Evolutionary conservation across 37 sponge, comb jelly and placozoan genomes (phyloP), one percentile per base, ranked within the genome.

Genomic region (Oopsacas minuta): DNA sequence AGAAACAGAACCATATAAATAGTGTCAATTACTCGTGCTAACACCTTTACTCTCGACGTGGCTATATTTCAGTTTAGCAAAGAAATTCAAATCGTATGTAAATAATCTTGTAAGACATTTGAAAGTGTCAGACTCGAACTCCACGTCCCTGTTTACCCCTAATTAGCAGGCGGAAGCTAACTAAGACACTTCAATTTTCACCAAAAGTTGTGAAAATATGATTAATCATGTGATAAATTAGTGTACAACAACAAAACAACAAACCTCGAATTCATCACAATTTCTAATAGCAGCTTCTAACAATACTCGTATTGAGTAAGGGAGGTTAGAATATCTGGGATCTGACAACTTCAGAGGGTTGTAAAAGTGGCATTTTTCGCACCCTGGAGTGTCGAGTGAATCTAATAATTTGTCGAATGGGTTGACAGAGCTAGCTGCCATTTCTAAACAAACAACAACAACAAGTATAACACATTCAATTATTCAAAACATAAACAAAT

Each of bases 201-300:
- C n/a, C n/a, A n/a, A n/a, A n/a, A n/a, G n/a, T n/a, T n/a, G n/a
- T n/a, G n/a, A n/a, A n/a, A n/a, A n/a, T n/a, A n/a, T n/a, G n/a
- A n/a, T n/a, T n/a, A n/a, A n/a, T n/a, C n/a, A n/a, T n/a, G n/a
- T n/a, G n/a, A n/a, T n/a, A n/a, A n/a, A n/a, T n/a, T n/a, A n/a
- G n/a, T n/a, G n/a, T n/a, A n/a, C n/a, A n/a, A n/a, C n/a, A 32
- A 61, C 7, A 61, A 3, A 25, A 25, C 30, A n/a, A 61, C 75
- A 25, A n/a, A 61, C 75, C 28, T 86, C 85, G 82, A 91, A 94
- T 30, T 85, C 83, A 85, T 94, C 94, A 38, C 94, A 94, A 81
- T 91, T 94, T 37, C 94, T 86, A 37, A 91, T 87, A 0, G 89
- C 94, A 28, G 94, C 86, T 83, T 94, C 94, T 38, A 94, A 51